Conservation (phyloP, 2,797 vertebrate species). For the Liparis tanakae region DNA sequence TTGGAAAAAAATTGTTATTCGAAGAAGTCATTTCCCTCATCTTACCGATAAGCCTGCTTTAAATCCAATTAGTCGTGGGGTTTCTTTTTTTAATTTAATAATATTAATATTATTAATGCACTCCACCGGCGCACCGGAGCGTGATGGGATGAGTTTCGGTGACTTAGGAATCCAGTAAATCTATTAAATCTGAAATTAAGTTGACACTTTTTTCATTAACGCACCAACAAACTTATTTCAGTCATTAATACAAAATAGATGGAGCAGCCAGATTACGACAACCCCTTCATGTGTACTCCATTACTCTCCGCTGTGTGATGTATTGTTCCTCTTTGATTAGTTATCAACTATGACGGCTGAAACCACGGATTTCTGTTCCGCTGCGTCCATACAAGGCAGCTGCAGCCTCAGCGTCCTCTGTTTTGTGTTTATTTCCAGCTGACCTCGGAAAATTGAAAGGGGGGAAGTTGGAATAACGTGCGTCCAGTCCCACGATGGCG, state of each 20-base stretch:
- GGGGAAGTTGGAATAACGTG: slow-evolving; percentile 37
- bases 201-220: slow-evolving; percentile 22
- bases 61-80: slow-evolving; percentile 17
- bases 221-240: slow-evolving; percentile 21
- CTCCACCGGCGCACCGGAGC: background rate
- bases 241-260: slow-evolving; percentile 33
- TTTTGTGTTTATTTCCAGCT: slow-evolving; percentile 57
- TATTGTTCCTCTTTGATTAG: slow-evolving; percentile 52
- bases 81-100: background rate
- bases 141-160: slow-evolving; percentile 13
- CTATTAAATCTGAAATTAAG: slow-evolving; percentile 31
- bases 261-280: slow-evolving; percentile 32
- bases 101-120: slow-evolving; percentile 23
- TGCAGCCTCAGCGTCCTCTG: slow-evolving; percentile 30
- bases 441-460: slow-evolving; percentile 54
- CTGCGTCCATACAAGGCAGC: slow-evolving; percentile 61
- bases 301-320: slow-evolving; percentile 49
- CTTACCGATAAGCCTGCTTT: slow-evolving; percentile 19
- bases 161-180: slow-evolving; percentile 32
- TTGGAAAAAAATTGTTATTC: slow-evolving; percentile 2
- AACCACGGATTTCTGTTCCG: slow-evolving; percentile 13
- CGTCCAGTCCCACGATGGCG: slow-evolving; percentile 58
- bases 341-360: slow-evolving; percentile 47
- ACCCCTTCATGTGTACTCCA: slow-evolving; percentile 38
- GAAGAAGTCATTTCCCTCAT: slow-evolving; percentile 6